A percentile compares a stretch with the other conserved stretches of the same genome.
Evolutionary conservation across 2,888 invertebrate genomes (phyloP).

Genomic region (Oxyscelio sp.): DNA sequence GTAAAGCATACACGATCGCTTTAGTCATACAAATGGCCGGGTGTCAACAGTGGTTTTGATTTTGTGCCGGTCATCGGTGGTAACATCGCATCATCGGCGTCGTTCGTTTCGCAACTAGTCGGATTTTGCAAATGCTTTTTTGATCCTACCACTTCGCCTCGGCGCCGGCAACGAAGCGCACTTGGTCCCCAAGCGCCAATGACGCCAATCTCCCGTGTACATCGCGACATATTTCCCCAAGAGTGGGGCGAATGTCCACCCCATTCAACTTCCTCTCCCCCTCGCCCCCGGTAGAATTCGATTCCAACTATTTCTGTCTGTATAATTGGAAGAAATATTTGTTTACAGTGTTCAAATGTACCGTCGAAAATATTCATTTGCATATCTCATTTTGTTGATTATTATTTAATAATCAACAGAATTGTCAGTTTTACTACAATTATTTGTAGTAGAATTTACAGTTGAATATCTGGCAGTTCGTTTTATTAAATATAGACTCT

Average conservation of each 20-base stretch:
- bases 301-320: too few relatives aligned
- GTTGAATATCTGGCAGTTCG: too few relatives aligned
- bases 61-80: slow-evolving; percentile 81
- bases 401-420: too few relatives aligned
- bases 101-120: slow-evolving; percentile 71
- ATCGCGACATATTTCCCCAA: slow-evolving; percentile 88
- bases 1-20: slow-evolving; percentile 62
- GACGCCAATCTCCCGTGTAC: slow-evolving; percentile 88
- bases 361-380: too few relatives aligned
- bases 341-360: too few relatives aligned
- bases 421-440: too few relatives aligned
- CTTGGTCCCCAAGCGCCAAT: slow-evolving; percentile 87
- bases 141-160: slow-evolving; percentile 82
- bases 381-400: too few relatives aligned
- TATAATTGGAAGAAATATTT: too few relatives aligned
- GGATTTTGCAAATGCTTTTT: slow-evolving; percentile 87
- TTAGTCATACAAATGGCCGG: slow-evolving; percentile 72
- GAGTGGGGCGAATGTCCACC: slow-evolving; percentile 67
- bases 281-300: too few relatives aligned
- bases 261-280: too few relatives aligned
- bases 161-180: slow-evolving; percentile 76
- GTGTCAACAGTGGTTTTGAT: slow-evolving; percentile 82
- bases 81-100: slow-evolving; percentile 59
- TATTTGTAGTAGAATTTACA: too few relatives aligned
- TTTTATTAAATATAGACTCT: too few relatives aligned